phyloP scores from a whole-genome alignment of 2,113 vertebrate genomes.

The Microcebus murinus region DNA sequence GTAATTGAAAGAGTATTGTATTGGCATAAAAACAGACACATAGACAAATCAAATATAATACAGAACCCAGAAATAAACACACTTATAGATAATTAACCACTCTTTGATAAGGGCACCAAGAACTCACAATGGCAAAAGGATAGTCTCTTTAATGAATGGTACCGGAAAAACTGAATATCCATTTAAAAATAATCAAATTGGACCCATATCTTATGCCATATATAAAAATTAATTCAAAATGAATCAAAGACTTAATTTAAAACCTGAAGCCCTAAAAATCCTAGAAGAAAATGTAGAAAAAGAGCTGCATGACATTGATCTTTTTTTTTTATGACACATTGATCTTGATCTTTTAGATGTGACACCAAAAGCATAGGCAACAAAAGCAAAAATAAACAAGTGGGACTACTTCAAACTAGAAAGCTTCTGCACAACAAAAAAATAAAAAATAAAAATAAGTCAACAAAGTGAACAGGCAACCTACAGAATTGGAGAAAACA shows the following conservation, averaged over 20 bases:
- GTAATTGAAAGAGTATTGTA: not conserved
- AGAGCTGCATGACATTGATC: not conserved
- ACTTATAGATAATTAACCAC: not conserved
- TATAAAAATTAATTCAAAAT: not conserved
- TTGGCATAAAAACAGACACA: not conserved
- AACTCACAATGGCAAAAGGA: not conserved
- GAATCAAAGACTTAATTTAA: not conserved
- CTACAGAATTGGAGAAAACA: not conserved
- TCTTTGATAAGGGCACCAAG: not conserved
- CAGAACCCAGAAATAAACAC: not conserved
- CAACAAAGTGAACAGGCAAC: not conserved
- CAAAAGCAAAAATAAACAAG: not conserved
- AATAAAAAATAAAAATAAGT: not conserved
- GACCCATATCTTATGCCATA: not conserved
- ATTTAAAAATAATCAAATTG: not conserved
- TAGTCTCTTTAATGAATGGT: not conserved
- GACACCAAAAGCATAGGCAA: not conserved
- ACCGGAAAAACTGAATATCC: not conserved
- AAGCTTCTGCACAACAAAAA: not conserved
- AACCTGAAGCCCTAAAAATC: not conserved
- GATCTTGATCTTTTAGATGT: not conserved
- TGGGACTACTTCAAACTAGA: not conserved
- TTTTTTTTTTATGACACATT: not conserved
- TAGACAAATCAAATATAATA: not conserved
- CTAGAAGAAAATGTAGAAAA: not conserved